Conservation (phyloP, 2,888 invertebrate genomes). For the Drosophila basisetae region DNA sequence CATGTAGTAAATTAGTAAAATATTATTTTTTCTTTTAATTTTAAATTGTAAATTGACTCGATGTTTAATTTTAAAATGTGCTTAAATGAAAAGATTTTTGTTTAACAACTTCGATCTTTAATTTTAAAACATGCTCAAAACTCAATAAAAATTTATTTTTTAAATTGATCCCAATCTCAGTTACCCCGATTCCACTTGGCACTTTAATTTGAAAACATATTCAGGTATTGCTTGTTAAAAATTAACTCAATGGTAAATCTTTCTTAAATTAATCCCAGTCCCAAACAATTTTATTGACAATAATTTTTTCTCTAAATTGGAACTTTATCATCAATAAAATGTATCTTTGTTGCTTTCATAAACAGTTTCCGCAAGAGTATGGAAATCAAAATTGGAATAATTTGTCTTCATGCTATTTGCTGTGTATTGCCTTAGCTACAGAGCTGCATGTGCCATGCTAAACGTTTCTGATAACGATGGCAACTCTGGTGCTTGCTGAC, state of each 20-base stretch:
- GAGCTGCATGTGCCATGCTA: slow-evolving; percentile 19
- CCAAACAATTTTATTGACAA: background rate
- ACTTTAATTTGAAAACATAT: background rate
- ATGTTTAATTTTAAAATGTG: background rate
- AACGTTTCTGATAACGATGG: slow-evolving; percentile 1
- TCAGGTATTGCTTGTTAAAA: background rate
- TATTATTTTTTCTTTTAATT: rapidly evolving
- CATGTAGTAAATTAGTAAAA: background rate
- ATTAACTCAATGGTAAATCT: background rate
- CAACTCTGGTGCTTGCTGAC: slow-evolving; percentile 26
- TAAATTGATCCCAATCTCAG: background rate
- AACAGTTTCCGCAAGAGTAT: slow-evolving; percentile 19
- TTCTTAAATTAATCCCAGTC: background rate
- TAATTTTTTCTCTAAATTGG: background rate
- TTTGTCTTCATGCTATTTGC: slow-evolving; percentile 9
- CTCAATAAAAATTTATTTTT: background rate
- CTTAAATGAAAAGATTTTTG: background rate
- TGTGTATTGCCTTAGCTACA: slow-evolving; percentile 4
- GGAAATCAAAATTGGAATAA: background rate
- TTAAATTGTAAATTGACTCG: background rate
- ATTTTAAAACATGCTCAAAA: background rate
- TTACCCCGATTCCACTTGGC: background rate
- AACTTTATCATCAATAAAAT: background rate
- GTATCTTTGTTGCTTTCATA: background rate
- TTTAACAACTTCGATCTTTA: background rate